A percentile compares a stretch with the other conserved stretches of the same genome.
These are phyloP conservation scores for Verasper variegatus DNA, from an alignment of 2,113 vertebrate species.

Conservation along the genomic window DNA sequence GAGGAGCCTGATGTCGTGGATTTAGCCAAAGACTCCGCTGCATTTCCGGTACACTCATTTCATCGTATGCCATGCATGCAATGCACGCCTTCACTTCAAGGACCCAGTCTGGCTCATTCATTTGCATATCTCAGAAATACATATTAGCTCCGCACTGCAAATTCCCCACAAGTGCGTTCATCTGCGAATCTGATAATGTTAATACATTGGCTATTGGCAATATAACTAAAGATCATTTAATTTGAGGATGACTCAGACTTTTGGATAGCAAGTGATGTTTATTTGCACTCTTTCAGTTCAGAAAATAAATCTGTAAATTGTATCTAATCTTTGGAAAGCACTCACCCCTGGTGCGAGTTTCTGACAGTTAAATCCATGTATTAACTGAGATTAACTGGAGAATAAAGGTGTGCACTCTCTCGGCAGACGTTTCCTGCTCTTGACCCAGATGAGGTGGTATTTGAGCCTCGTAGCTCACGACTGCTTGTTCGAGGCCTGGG, in stretches of 20 bases:
- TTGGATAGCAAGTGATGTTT: no score
- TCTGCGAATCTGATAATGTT: background rate
- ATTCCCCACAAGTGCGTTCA: background rate
- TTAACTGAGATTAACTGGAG: background rate
- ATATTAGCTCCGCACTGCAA: background rate
- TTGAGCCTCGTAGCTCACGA: constrained; percentile 93
- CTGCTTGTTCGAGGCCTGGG: constrained; percentile 93
- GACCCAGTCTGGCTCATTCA: background rate
- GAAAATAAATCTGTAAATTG: background rate
- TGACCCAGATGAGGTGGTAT: constrained; percentile 92
- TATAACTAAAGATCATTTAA: background rate
- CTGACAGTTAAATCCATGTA: background rate
- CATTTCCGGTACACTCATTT: constrained; percentile 82
- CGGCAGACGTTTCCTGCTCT: constrained; percentile 78
- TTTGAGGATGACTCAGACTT: background rate
- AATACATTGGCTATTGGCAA: background rate
- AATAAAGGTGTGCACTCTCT: background rate
- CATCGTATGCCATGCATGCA: background rate
- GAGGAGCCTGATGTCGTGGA: constrained; percentile 97
- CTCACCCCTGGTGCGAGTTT: background rate
- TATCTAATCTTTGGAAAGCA: background rate
- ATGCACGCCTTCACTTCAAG: background rate
- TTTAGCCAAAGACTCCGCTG: constrained; percentile 91
- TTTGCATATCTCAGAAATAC: background rate
- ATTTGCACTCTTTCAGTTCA: no score